Evolutionary conservation across 2,888 invertebrate genomes (phyloP).

Genomic region (Callyntrura guangdongensis): DNA sequence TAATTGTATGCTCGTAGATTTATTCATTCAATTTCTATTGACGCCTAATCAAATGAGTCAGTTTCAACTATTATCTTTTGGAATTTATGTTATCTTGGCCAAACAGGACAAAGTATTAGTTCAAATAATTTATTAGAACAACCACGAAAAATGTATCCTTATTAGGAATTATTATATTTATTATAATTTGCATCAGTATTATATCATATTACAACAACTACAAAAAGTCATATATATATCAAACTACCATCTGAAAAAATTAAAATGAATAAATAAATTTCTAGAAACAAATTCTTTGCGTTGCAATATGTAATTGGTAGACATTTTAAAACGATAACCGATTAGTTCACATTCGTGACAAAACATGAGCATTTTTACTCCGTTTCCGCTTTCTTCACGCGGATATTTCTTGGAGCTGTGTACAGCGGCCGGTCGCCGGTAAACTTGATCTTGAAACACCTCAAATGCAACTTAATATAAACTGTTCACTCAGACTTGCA

Average conservation of each 20-base stretch:
- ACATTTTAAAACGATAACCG: conserved; percentile 26
- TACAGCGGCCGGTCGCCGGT: background rate
- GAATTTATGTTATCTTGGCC: conserved; percentile 34
- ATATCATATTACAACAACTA: conserved; percentile 72
- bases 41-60: conserved; percentile 10
- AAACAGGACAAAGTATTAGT: conserved; percentile 66
- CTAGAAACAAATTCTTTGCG: conserved; percentile 53
- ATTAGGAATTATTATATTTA: conserved; percentile 68
- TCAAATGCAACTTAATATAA: background rate
- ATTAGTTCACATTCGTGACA: background rate
- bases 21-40: background rate
- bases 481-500: background rate
- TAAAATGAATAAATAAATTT: conserved; percentile 76
- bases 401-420: background rate
- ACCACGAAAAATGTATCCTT: conserved; percentile 55
- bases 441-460: background rate
- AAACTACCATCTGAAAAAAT: conserved; percentile 71
- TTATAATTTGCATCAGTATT: conserved; percentile 79
- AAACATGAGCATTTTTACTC: conserved; percentile 43
- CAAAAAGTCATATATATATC: conserved; percentile 75
- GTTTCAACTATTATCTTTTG: conserved; percentile 24
- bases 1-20: too few relatives aligned
- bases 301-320: conserved; percentile 19
- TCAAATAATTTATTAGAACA: conserved; percentile 59
- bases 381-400: background rate